phyloP scores from a whole-genome alignment of 2,888 invertebrate genomes.

The Sicus ferrugineus region DNA sequence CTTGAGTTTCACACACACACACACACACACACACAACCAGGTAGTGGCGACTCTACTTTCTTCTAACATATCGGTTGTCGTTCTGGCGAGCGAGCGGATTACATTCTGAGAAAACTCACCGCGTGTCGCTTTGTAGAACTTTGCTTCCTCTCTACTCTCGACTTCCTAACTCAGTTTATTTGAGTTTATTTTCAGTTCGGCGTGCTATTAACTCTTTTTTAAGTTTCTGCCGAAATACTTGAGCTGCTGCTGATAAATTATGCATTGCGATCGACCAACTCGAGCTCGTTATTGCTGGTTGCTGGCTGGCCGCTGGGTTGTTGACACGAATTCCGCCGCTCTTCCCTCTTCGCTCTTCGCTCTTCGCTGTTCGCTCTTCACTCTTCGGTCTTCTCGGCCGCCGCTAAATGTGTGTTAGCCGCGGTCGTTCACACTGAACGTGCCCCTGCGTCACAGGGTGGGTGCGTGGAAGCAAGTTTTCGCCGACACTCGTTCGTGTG shows the following conservation, averaged over 20 bases:
- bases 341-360: too few species aligned
- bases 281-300: slow-evolving; percentile 18
- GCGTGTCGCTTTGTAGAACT: too few species aligned
- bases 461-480: slow-evolving; percentile 37
- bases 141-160: too few species aligned
- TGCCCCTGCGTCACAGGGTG: slow-evolving; percentile 49
- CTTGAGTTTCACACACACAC: slow-evolving; percentile 20
- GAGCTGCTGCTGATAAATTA: slow-evolving; percentile 10
- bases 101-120: too few species aligned
- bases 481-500: slow-evolving; percentile 22
- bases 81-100: too few species aligned
- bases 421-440: slow-evolving; percentile 62
- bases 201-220: too few species aligned
- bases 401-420: slow-evolving; percentile 61
- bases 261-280: slow-evolving; percentile 1
- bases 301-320: slow-evolving; percentile 5
- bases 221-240: background rate
- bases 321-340: slow-evolving; percentile 28
- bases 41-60: too few species aligned
- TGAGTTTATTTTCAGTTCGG: too few species aligned
- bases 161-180: too few species aligned
- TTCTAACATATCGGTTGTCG: too few species aligned
- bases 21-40: too few species aligned
- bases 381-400: slow-evolving; percentile 46
- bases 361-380: slow-evolving; percentile 40